These are phyloP conservation scores for Neoaliturus tenellus DNA, from an alignment of 2,888 invertebrate genomes.

Conservation along the genomic window DNA sequence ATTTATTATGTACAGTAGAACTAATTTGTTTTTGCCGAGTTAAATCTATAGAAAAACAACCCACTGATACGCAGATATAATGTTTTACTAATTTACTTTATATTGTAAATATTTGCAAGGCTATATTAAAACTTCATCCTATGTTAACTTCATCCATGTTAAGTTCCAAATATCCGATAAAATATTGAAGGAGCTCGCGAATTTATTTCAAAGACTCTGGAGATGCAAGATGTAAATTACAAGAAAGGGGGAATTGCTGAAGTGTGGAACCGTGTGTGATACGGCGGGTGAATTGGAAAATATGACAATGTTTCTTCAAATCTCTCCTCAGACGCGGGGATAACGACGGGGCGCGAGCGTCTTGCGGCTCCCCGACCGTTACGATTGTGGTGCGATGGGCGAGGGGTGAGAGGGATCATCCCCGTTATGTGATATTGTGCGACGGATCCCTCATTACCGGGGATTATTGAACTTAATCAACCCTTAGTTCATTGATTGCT, in stretches of 20 bases:
- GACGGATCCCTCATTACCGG: neutral
- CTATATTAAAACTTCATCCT: too few species aligned
- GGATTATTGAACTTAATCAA: too few species aligned
- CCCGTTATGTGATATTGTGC: neutral
- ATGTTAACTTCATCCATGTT: too few species aligned
- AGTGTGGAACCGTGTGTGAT: conserved; percentile 3
- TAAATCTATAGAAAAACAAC: too few species aligned
- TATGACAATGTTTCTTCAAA: conserved; percentile 28
- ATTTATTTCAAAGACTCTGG: neutral
- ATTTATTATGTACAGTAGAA: too few species aligned
- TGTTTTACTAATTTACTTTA: too few species aligned
- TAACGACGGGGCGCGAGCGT: neutral
- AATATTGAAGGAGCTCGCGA: too few species aligned
- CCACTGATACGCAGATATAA: too few species aligned
- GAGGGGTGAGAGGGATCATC: neutral
- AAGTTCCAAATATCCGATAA: too few species aligned
- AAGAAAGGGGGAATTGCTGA: neutral
- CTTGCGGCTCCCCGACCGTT: neutral
- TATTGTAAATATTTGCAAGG: too few species aligned
- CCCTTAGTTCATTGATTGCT: too few species aligned
- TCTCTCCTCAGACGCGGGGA: neutral
- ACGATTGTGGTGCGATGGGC: neutral
- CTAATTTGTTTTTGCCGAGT: too few species aligned
- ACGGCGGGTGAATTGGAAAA: conserved; percentile 25
- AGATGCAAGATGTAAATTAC: neutral